A percentile compares a stretch with the other conserved stretches of the same genome.
Conservation (phyloP, 1,140 invertebrate species). For the Platorchestia sp. region DNA sequence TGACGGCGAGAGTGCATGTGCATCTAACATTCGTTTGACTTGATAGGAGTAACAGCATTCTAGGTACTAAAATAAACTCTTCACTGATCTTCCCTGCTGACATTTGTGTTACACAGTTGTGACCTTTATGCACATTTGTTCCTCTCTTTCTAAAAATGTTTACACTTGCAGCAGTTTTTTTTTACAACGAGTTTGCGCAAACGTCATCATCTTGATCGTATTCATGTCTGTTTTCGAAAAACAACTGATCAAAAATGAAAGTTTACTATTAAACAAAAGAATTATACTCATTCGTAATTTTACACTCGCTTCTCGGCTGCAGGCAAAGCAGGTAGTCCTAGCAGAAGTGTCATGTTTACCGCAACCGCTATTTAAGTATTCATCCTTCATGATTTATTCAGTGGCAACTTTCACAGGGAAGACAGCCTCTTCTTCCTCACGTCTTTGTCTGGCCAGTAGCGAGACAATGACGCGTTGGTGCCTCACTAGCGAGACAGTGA, state of each 20-base stretch:
- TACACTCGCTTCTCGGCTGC: not conserved
- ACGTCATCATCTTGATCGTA: no score
- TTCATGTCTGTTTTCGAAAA: no score
- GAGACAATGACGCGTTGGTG: not conserved
- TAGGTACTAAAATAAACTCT: no score
- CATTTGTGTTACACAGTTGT: no score
- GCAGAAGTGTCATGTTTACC: slow-evolving; percentile 27
- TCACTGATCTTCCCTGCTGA: no score
- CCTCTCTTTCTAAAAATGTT: no score
- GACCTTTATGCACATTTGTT: no score
- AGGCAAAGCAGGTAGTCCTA: not conserved
- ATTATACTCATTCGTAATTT: not conserved
- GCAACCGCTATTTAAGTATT: not conserved
- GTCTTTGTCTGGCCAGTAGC: not conserved
- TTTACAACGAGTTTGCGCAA: no score
- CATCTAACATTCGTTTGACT: no score
- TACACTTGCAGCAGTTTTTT: no score
- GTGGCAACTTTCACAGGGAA: not conserved
- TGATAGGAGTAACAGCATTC: no score
- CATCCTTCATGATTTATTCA: not conserved
- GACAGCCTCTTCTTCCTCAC: not conserved
- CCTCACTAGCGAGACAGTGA: not conserved
- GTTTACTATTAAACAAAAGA: not conserved
- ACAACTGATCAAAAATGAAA: not conserved
- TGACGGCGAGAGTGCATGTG: no score